Conservation (phyloP, 2,797 vertebrate genomes). For the Alosa sapidissima region DNA sequence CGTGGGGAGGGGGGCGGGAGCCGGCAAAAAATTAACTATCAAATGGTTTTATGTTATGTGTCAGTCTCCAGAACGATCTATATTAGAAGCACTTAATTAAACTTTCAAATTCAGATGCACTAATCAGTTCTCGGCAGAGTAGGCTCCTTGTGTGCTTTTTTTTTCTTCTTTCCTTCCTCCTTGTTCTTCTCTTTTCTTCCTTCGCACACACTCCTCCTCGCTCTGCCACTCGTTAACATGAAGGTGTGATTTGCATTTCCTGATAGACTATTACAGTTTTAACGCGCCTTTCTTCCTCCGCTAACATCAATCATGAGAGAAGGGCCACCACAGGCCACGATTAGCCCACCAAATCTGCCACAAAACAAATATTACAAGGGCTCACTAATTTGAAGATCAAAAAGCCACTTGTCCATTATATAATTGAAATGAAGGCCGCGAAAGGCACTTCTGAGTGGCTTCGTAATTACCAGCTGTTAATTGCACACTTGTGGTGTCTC, state of each 20-base stretch:
- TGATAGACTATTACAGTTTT: conserved; percentile 85
- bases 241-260: conserved; percentile 90
- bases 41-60: conserved; percentile 85
- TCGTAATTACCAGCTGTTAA: conserved; percentile 99
- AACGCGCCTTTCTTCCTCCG: conserved; percentile 77
- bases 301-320: conserved; percentile 89
- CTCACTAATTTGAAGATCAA: conserved; percentile 99
- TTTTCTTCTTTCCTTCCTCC: background rate
- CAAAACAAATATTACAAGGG: conserved; percentile 99
- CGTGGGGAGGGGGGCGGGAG: conserved; percentile 16
- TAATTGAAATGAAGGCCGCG: conserved; percentile 98
- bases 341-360: conserved; percentile 97
- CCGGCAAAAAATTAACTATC: conserved; percentile 80
- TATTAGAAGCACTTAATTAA: conserved; percentile 91
- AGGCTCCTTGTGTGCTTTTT: conserved; percentile 60
- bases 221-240: conserved; percentile 80
- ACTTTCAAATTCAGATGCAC: conserved; percentile 78
- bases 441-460: conserved; percentile 95
- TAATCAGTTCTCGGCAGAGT: conserved; percentile 77
- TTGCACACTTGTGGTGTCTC: conserved; percentile 99
- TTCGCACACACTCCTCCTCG: conserved; percentile 46
- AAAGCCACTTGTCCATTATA: conserved; percentile 99
- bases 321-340: conserved; percentile 92
- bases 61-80: conserved; percentile 82
- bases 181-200: conserved; percentile 6